Base-by-base conservation (phyloP, 2,797 vertebrate species). In the Anas acuta region DNA sequence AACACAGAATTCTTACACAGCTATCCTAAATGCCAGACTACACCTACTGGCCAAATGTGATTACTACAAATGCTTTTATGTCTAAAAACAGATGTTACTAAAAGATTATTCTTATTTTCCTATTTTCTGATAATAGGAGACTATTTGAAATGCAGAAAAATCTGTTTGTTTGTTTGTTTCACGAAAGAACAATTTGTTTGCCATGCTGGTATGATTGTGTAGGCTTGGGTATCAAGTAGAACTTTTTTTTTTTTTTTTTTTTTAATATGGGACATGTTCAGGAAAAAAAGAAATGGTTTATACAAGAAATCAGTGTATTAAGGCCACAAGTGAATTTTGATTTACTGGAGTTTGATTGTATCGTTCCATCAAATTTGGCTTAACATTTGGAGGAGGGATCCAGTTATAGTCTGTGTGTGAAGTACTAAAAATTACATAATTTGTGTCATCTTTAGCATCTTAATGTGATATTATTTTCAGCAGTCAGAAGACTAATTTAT, bases 81-180 rank as follows among this genome's bases (percentile, higher is more conserved):
- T 76, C 16, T 53, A 64, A 92, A 85, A 89, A 13, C 17, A 79
- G 18, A 66, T 78, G 49, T 76, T 76, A 39, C 66, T 70, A 26
- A 85, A 79, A 74, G 28, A 33, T 75, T 58, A 26, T 76, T 92
- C 30, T 51, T 51, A 21, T 87, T 91, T 94, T 92, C 81, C 95
- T 8, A 61, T 51, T 51, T 51, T 51, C 49, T 70, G 28, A 11
- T 86, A 72, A 65, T 32, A 62, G 85, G 37, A 92, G 65, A 67
- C 53, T 70, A 23, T 37, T 25, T 73, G 28, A 84, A 90, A 61
- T 79, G 41, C 35, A 90, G 74, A 93, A 90, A 79, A 75, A 64
- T 60, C 19, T 35, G 18, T 54, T n/a, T 37, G 6, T 53, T 39
- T 79, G 23, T 81, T 80, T 53, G 6, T 58, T 39, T 92, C 76